Base-by-base conservation (phyloP, 2,888 invertebrate genomes). In the Notodromas monacha region DNA sequence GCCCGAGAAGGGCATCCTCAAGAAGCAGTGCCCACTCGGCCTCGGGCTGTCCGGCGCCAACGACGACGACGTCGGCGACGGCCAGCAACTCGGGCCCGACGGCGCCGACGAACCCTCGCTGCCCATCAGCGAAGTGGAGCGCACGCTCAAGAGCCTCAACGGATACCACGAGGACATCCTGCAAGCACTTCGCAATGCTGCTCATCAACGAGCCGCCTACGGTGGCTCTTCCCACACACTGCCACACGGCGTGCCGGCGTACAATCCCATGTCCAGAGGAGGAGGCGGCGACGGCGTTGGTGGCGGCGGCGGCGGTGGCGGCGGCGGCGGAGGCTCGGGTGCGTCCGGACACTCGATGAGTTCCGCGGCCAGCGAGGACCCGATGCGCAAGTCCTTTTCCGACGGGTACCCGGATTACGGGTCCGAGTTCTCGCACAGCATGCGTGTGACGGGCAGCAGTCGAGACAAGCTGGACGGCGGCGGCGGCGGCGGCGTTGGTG, bases 141-240 rank as follows among this genome's bases (percentile, higher is more conserved):
- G 31, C 15, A 12, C 16, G 28, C 16, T 12, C 14, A 15, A 15
- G 15, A 21, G 32, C 16, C n/a, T 30, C 26, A 16, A 28, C 27
- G 79, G 77, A 26, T 81, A 81, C 52, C 79, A 79, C 50, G 79
- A 77, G 44, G 73, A 76, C 45, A 70, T 81, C 41, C 58, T 81
- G 39, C 74, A 74, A 48, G 77, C 76, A n/a, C 51, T 81, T 41
- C 63, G 74, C 39, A 69, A 64, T 39, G 77, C 77, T 8, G 73
- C 73, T 14, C 55, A 44, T 30, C 42, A 44, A 34, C 41, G 45
- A 28, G 40, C 40, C 27, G 34, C 31, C n/a, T 34, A 33, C 15
- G 33, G 32, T 14, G 15, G 26, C 15, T 21, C 21, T 6, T 21
- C 21, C n/a, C n/a, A n/a, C n/a, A n/a, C n/a, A n/a, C n/a, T n/a